phyloP scores from a whole-genome alignment of 2,888 invertebrate genomes.

The Clivina fossor region DNA sequence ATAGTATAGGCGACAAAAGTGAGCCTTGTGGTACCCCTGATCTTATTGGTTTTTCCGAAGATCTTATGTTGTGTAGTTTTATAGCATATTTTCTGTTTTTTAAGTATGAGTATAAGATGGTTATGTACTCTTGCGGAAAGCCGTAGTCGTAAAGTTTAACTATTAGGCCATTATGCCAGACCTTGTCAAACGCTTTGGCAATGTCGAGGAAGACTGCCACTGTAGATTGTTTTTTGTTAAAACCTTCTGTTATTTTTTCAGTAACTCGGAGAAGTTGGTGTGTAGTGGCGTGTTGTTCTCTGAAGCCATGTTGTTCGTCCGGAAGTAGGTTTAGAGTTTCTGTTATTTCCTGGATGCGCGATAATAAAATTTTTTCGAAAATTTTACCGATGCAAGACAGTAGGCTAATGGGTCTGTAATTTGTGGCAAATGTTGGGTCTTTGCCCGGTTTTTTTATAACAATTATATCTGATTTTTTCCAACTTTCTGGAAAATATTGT shows the following conservation, averaged over 20 bases:
- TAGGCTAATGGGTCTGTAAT: constrained; percentile 43
- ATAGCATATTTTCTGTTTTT: too few relatives aligned
- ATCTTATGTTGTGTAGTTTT: too few relatives aligned
- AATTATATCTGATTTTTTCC: constrained; percentile 30
- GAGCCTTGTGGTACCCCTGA: too few relatives aligned
- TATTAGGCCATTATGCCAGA: too few relatives aligned
- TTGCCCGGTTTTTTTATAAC: constrained; percentile 24
- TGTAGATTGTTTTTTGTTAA: too few relatives aligned
- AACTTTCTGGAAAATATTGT: constrained; percentile 21
- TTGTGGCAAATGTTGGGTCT: constrained; percentile 26
- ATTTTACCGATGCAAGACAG: constrained; percentile 39
- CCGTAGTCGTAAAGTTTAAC: too few relatives aligned
- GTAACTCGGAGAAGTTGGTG: constrained; percentile 42
- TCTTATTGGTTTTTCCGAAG: too few relatives aligned
- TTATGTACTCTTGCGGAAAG: too few relatives aligned
- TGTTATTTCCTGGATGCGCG: constrained; percentile 24
- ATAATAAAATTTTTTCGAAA: constrained; percentile 37
- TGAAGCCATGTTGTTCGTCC: constrained; percentile 42
- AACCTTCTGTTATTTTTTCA: too few relatives aligned
- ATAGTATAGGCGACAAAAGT: too few relatives aligned
- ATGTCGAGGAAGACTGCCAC: not conserved
- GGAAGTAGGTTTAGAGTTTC: constrained; percentile 33
- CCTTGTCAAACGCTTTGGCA: not conserved
- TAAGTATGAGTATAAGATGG: too few relatives aligned
- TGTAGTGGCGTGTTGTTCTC: constrained; percentile 39